Percentiles rank a stretch among this genome's conserved stretches.
phyloP scores from a whole-genome alignment of 2,797 vertebrate genomes.

The Lagocephalus sceleratus region DNA sequence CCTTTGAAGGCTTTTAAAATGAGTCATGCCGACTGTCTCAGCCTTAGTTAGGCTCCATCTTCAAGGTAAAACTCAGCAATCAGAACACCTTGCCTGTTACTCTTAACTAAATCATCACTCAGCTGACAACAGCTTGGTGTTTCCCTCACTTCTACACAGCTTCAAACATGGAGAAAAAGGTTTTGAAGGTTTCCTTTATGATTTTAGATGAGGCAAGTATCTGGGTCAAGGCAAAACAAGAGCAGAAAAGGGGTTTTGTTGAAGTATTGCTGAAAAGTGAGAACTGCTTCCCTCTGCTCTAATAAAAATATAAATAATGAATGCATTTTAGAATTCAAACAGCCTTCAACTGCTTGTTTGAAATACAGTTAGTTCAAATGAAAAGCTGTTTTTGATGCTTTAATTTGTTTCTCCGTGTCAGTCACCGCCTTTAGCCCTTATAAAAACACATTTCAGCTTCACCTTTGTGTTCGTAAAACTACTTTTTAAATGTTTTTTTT shows the following conservation, averaged over 20 bases:
- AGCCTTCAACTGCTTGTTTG: slow-evolving; percentile 24
- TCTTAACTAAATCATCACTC: slow-evolving; percentile 71
- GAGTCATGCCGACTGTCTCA: slow-evolving; percentile 60
- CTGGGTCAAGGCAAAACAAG: slow-evolving; percentile 41
- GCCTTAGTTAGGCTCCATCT: slow-evolving; percentile 56
- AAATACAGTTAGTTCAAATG: slow-evolving; percentile 5
- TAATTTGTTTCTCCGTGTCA: background rate
- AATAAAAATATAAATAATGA: slow-evolving; percentile 4
- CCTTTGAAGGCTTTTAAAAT: slow-evolving; percentile 49
- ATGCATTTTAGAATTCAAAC: slow-evolving; percentile 17
- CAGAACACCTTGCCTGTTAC: slow-evolving; percentile 57
- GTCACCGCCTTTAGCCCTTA: no score
- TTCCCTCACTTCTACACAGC: slow-evolving; percentile 14
- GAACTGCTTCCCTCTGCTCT: slow-evolving; percentile 20
- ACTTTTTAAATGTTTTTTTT: no score
- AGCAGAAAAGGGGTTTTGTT: slow-evolving; percentile 9
- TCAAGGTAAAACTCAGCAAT: slow-evolving; percentile 62
- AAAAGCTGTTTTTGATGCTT: slow-evolving; percentile 18
- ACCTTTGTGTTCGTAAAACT: no score
- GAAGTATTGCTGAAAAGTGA: background rate
- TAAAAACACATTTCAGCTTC: no score
- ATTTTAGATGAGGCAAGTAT: slow-evolving; percentile 34
- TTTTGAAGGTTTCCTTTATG: slow-evolving; percentile 12
- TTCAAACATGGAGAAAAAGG: slow-evolving; percentile 11
- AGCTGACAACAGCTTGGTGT: slow-evolving; percentile 35